Evolutionary conservation across 2,113 vertebrate genomes (phyloP), one percentile per base, ranked within the genome.

Genomic region (Scalopus aquaticus): DNA sequence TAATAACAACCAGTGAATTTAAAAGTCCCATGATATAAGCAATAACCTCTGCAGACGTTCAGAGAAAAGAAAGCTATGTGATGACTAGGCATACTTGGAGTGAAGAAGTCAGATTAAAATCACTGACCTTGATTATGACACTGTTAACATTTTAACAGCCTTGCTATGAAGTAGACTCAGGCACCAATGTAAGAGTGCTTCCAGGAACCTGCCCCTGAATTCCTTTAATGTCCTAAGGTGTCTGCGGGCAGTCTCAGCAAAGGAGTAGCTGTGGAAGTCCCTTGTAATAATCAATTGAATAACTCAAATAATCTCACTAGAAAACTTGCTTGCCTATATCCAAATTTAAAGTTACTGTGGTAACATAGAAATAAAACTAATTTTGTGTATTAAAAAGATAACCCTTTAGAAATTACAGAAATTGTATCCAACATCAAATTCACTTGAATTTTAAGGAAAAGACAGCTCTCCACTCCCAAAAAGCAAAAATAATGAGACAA

Each of bases 401-500:
- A n/a, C 13, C 42, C 28, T 91, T 46, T 30, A 56, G 19, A 87
- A 91, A 65, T 32, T 37, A 9, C 28, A 28, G 10, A 56, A 58
- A 35, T 56, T 95, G 51, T 22, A 6, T 54, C 74, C 80, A 42
- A 83, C 22, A 30, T 91, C 54, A 51, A 22, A 73, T 72, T 73
- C 6, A 11, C 35, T 77, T 58, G 73, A 39, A 32, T 80, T 92
- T 90, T 60, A 58, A 88, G 46, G 60, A 69, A 37, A 15, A 79
- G 5, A 60, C 11, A 90, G 37, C 51, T 54, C 79, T 96, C 96
- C 12, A 88, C 12, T 93, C 35, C 35, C 20, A 64, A 51, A 91
- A 97, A 97, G 91, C 35, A 84, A 73, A 94, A n/a, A 28, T 17
- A 5, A 35, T 39, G 39, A 49, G 64, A n/a, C 30, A 11, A 54